Evolutionary conservation across 2,888 invertebrate species (phyloP).

Genomic region (Scaptodrosophila latifasciaeformis): DNA sequence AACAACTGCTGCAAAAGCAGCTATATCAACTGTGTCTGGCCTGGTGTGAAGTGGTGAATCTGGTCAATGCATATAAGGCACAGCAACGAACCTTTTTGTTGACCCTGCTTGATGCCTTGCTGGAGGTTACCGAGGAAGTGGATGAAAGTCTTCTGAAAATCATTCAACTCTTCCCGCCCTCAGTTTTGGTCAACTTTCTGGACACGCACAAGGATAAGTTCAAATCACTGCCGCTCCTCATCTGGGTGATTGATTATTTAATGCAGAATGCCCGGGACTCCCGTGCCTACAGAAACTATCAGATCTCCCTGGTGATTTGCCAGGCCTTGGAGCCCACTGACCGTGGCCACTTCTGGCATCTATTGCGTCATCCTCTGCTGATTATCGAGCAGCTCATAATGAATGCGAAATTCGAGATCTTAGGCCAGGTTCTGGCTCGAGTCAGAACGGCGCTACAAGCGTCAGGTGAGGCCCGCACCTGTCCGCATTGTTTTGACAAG

Average conservation of each 20-base stretch:
- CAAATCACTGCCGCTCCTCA: slow-evolving; percentile 79
- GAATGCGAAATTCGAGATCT: slow-evolving; percentile 86
- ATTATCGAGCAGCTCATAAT: slow-evolving; percentile 91
- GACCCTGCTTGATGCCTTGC: slow-evolving; percentile 58
- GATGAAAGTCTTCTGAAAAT: slow-evolving; percentile 76
- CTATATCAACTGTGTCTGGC: slow-evolving; percentile 79
- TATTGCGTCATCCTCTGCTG: slow-evolving; percentile 82
- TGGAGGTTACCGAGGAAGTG: slow-evolving; percentile 56
- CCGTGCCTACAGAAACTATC: slow-evolving; percentile 78
- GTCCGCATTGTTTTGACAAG: slow-evolving; percentile 71
- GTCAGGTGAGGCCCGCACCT: slow-evolving; percentile 54
- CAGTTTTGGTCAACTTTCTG: slow-evolving; percentile 79
- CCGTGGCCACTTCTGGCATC: slow-evolving; percentile 79
- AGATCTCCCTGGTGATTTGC: slow-evolving; percentile 82
- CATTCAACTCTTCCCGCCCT: slow-evolving; percentile 78
- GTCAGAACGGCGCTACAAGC: slow-evolving; percentile 74
- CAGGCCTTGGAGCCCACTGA: slow-evolving; percentile 78
- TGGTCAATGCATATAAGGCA: slow-evolving; percentile 51
- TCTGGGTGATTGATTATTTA: slow-evolving; percentile 81
- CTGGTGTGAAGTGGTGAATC: slow-evolving; percentile 80
- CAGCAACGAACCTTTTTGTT: slow-evolving; percentile 71
- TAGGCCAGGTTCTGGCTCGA: slow-evolving; percentile 79
- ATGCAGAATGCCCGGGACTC: slow-evolving; percentile 70
- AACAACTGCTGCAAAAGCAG: slow-evolving; percentile 61
- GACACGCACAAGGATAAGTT: slow-evolving; percentile 80